Conservation (phyloP, 2,797 vertebrate species). For the Scolopax bukidnonensis region DNA sequence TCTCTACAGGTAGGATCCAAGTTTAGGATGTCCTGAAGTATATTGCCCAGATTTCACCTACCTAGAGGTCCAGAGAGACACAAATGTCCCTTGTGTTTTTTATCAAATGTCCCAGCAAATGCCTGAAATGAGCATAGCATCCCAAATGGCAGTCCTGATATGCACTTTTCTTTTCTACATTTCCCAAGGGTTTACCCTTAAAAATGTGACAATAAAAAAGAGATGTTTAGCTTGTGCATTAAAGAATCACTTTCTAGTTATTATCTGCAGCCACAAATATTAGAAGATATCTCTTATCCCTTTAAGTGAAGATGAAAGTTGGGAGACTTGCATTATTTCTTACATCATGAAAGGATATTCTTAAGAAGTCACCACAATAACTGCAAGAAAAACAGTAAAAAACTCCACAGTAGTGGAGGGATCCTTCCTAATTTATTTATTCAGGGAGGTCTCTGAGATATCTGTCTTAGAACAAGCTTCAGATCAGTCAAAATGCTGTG, state of each 20-base stretch:
- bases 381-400: neutral
- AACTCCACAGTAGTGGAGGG: neutral
- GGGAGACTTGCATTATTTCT: neutral
- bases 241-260: neutral
- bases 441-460: neutral
- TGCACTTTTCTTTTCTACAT: neutral
- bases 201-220: neutral
- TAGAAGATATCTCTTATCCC: neutral
- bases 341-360: neutral
- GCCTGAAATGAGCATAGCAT: neutral
- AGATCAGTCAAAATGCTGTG: neutral
- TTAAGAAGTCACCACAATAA: neutral
- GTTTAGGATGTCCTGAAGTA: neutral
- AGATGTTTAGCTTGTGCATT: neutral
- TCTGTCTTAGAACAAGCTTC: neutral
- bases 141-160: neutral
- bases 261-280: neutral
- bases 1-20: neutral
- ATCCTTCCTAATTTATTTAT: neutral
- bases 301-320: slow-evolving; percentile 18
- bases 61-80: neutral
- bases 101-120: neutral
- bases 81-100: neutral
- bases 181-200: neutral
- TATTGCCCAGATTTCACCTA: neutral